phyloP scores from a whole-genome alignment of 2,113 vertebrate species.

The Uria aalge region DNA sequence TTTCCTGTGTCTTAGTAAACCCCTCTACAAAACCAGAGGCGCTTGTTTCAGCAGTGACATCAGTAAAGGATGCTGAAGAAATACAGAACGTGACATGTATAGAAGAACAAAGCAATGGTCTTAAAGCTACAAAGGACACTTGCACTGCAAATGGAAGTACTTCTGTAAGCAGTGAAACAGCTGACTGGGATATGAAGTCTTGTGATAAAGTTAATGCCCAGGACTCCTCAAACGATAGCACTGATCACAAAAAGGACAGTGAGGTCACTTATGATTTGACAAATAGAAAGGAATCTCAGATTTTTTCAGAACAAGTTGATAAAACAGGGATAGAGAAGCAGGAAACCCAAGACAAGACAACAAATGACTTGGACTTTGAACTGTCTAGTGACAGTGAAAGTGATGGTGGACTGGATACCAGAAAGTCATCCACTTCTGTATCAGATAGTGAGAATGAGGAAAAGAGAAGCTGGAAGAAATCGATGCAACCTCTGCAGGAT shows the following conservation, averaged over 20 bases:
- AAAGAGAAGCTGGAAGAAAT: conserved; percentile 59
- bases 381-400: conserved; percentile 91
- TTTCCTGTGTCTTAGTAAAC: conserved; percentile 65
- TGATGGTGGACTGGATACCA: conserved; percentile 68
- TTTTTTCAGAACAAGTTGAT: not conserved
- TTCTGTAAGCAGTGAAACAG: not conserved
- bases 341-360: not conserved
- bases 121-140: conserved; percentile 71
- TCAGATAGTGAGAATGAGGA: conserved; percentile 77
- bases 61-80: conserved; percentile 62
- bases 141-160: conserved; percentile 61
- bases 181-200: conserved; percentile 56
- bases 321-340: not conserved
- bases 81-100: not conserved
- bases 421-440: conserved; percentile 66
- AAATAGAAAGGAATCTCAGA: conserved; percentile 39
- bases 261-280: conserved; percentile 10
- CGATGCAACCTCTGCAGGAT: not conserved
- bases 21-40: conserved; percentile 69
- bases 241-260: not conserved
- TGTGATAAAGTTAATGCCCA: conserved; percentile 59
- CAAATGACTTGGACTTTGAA: conserved; percentile 87
- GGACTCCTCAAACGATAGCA: not conserved
- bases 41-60: conserved; percentile 56
- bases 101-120: conserved; percentile 86